Base-by-base conservation (phyloP, 1,140 invertebrate genomes). In the Drosophila kanapiae region DNA sequence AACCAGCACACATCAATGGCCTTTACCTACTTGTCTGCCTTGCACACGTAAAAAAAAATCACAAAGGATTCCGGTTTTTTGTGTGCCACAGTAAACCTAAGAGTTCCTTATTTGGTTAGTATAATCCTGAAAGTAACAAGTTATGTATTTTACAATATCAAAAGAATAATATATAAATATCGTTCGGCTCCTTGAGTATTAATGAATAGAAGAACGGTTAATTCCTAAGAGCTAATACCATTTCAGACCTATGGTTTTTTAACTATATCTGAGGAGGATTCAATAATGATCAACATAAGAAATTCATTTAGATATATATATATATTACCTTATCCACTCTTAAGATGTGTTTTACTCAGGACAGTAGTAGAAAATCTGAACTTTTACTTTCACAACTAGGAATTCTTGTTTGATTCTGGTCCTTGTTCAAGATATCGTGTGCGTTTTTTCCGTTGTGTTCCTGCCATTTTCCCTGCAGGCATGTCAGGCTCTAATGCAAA, bases 401-500 rank as follows among this genome's bases (percentile, higher is more conserved):
- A 37, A n/a, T 23, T 14, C 37, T 5, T 9, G 0, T 54, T 33
- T 0, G 11, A 10, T 23, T 37, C 51, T 10, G 18, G 0, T 23
- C 33, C 13, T 37, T 23, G 37, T 38, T 38, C 13, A 37, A 38
- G 53, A 54, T 38, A 37, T 38, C 33, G 37, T 40, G 35, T 40
- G 33, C 10, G 54, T 23, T 53, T 47, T 47, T 48, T 37, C 37
- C 37, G 9, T 35, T 38, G 69, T 56, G 37, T 56, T 37, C 35
- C 69, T 70, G 63, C 33, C 64, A 60, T 70, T 86, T 75, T 85
- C 82, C 82, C 82, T 81, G 74, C 80, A 88, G 84, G 85, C 85
- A 84, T 88, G 85, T 88, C 85, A 84, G 71, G 81, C 72, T 81
- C 85, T 84, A 84, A 90, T 84, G 81, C 81, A 75, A 81, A 84